Percentiles rank a stretch among this genome's conserved stretches.
These are phyloP conservation scores for Eutolmus rufibarbis DNA, from an alignment of 2,888 invertebrate genomes.

Conservation along the genomic window DNA sequence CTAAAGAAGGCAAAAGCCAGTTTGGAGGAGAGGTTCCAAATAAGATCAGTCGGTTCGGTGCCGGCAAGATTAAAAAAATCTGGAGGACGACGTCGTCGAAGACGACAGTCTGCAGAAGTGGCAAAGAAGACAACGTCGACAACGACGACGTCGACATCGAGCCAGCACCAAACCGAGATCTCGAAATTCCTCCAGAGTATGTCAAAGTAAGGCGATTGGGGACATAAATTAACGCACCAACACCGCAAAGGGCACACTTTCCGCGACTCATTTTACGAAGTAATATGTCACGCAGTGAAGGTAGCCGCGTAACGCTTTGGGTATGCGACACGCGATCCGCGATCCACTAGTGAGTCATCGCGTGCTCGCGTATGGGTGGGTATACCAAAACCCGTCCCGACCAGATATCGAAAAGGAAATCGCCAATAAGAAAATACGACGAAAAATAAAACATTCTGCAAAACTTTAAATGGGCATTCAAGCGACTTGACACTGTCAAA, in stretches of 20 bases:
- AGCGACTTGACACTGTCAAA: conserved; percentile 29
- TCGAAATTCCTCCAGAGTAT: conserved; percentile 15
- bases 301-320: neutral
- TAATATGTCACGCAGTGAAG: neutral
- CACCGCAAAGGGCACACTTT: conserved; percentile 3
- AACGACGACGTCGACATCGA: too few relatives aligned
- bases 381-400: neutral
- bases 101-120: neutral
- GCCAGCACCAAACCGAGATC: conserved; percentile 1
- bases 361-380: neutral
- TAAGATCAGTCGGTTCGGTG: neutral
- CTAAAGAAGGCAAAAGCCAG: neutral
- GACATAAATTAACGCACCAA: neutral
- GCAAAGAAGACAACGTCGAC: neutral
- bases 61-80: neutral
- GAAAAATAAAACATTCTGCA: neutral
- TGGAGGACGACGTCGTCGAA: neutral
- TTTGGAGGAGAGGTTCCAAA: neutral
- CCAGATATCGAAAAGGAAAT: conserved; percentile 24
- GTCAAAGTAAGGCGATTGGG: conserved; percentile 15
- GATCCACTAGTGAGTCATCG: neutral
- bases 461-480: conserved; percentile 16
- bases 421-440: conserved; percentile 14
- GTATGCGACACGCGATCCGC: conserved; percentile 22
- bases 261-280: neutral